Conservation (phyloP, 2,797 vertebrate species). For the Pristis pectinata region DNA sequence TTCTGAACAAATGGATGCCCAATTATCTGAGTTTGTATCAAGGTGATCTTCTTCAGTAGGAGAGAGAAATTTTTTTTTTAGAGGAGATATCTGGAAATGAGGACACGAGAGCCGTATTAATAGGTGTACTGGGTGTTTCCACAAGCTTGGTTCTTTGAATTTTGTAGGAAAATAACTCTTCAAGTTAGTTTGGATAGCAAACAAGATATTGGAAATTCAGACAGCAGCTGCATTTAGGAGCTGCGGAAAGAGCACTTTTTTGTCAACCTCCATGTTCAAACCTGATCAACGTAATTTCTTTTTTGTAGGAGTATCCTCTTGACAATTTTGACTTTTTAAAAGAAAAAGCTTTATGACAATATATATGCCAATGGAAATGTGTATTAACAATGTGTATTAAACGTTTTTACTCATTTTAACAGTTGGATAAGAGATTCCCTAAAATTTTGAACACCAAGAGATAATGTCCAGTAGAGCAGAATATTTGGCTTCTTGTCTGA, state of each 20-base stretch:
- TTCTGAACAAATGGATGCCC: too few species aligned
- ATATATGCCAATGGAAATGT: background rate
- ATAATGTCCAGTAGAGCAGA: background rate
- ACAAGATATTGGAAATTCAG: background rate
- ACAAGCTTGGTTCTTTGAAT: background rate
- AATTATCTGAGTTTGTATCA: too few species aligned
- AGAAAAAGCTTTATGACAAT: background rate
- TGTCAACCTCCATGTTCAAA: too few species aligned
- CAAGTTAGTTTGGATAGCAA: background rate
- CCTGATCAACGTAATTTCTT: background rate
- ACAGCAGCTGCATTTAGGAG: background rate
- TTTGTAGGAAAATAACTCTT: background rate
- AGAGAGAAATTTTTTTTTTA: background rate
- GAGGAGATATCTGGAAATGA: background rate
- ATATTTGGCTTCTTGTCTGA: background rate
- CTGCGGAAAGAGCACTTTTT: background rate
- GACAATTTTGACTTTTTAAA: background rate
- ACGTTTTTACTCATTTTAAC: background rate
- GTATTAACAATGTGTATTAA: background rate
- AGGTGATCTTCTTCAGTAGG: background rate
- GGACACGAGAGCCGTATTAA: too few species aligned
- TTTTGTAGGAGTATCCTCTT: background rate
- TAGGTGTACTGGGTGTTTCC: background rate
- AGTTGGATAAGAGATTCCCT: background rate
- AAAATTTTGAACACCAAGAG: background rate